Percentiles rank a stretch among this genome's conserved stretches.
Evolutionary conservation across 2,797 vertebrate species (phyloP).

Genomic region (Lerista edwardsae): DNA sequence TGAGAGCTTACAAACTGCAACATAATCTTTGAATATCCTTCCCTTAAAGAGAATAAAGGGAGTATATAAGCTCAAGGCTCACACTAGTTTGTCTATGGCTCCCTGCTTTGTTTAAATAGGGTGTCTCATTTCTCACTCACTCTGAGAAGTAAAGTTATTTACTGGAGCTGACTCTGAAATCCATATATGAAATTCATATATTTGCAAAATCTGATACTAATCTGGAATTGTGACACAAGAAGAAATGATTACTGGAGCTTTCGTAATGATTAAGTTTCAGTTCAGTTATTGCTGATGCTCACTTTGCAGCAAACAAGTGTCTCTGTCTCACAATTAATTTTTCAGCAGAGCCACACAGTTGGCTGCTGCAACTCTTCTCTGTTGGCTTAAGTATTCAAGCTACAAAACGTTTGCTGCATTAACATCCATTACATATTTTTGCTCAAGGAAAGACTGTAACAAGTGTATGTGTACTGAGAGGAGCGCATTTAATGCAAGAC

Average conservation of each 20-base stretch:
- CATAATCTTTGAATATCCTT: no score
- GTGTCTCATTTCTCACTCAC: background rate
- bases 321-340: background rate
- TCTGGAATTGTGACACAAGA: background rate
- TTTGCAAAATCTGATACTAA: background rate
- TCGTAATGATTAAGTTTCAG: background rate
- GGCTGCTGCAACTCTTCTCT: slow-evolving; percentile 37
- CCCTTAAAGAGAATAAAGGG: no score
- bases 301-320: background rate
- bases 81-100: no score
- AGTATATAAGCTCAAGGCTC: no score
- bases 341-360: slow-evolving; percentile 3
- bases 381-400: slow-evolving; percentile 24
- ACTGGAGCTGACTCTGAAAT: background rate
- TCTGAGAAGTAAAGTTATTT: background rate
- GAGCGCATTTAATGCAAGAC: slow-evolving; percentile 42
- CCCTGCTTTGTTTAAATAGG: no score
- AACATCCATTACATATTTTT: slow-evolving; percentile 27
- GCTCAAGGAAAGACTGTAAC: slow-evolving; percentile 51
- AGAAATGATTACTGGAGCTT: background rate
- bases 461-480: slow-evolving; percentile 14
- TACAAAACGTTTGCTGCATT: slow-evolving; percentile 32
- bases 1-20: no score
- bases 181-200: background rate
- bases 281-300: background rate